These are phyloP conservation scores for Myoxocephalus aenaeus DNA, from an alignment of 2,797 vertebrate species.

Conservation along the genomic window DNA sequence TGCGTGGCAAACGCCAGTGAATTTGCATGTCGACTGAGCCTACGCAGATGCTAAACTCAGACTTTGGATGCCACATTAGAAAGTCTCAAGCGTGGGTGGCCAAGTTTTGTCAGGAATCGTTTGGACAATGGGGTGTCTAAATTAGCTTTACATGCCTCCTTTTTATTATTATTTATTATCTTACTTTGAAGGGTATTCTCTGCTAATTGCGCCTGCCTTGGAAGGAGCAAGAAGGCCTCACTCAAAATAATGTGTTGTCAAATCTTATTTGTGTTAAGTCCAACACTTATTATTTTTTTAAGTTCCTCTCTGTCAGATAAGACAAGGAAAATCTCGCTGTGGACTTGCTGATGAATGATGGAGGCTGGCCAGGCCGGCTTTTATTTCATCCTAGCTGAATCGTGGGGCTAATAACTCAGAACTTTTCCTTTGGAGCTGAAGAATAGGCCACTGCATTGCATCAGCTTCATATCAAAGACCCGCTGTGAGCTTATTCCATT, in stretches of 20 bases:
- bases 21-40: background rate
- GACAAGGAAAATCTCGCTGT: constrained; percentile 52
- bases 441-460: constrained; percentile 50
- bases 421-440: constrained; percentile 48
- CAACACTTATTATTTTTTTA: no score
- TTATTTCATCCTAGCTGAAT: constrained; percentile 50
- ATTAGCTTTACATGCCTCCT: constrained; percentile 7
- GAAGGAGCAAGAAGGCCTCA: background rate
- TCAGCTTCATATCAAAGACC: constrained; percentile 54
- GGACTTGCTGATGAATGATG: constrained; percentile 58
- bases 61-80: constrained; percentile 28
- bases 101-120: constrained; percentile 21
- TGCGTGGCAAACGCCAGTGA: background rate
- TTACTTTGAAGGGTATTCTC: background rate
- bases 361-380: constrained; percentile 39
- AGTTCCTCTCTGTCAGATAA: constrained; percentile 49
- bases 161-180: constrained; percentile 25
- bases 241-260: background rate
- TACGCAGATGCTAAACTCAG: constrained; percentile 32
- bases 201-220: background rate
- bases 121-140: constrained; percentile 17
- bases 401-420: constrained; percentile 61
- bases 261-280: background rate
- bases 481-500: constrained; percentile 5
- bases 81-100: constrained; percentile 1